Conservation (phyloP, 2,797 vertebrate species). For the Toxotes lorentzi region DNA sequence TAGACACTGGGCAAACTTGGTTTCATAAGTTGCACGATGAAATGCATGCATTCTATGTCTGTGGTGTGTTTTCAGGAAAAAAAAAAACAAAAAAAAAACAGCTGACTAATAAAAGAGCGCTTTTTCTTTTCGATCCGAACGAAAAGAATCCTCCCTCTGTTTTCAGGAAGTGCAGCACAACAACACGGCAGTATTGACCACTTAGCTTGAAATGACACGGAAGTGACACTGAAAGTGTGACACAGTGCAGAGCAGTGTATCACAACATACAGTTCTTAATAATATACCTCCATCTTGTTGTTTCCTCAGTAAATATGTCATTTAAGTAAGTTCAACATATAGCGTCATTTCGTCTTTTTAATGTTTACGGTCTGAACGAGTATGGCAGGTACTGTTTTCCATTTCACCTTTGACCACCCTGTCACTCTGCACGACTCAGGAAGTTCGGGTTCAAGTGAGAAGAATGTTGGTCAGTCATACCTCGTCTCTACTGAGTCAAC, state of each 20-base stretch:
- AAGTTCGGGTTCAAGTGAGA: constrained; percentile 16
- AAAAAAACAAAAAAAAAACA: background rate
- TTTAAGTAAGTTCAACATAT: background rate
- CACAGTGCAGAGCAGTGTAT: background rate
- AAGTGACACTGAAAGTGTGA: background rate
- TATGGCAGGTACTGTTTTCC: background rate
- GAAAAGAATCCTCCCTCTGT: background rate
- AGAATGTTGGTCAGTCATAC: constrained; percentile 23
- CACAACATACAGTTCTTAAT: background rate
- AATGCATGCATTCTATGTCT: background rate
- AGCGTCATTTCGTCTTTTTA: background rate
- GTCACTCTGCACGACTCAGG: constrained; percentile 28
- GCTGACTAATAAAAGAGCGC: too few relatives aligned
- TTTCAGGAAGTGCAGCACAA: background rate
- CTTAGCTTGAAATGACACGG: background rate
- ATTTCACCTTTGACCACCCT: background rate
- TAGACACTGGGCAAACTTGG: background rate
- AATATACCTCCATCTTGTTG: background rate
- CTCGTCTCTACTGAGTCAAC: constrained; percentile 30
- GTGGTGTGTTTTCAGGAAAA: background rate
- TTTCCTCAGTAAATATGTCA: background rate
- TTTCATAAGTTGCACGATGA: background rate
- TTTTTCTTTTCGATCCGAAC: too few relatives aligned
- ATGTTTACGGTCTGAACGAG: background rate
- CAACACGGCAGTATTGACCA: background rate